These are phyloP conservation scores for Lepidotrigona ventralis DNA, from an alignment of 1,140 invertebrate species.

Conservation along the genomic window DNA sequence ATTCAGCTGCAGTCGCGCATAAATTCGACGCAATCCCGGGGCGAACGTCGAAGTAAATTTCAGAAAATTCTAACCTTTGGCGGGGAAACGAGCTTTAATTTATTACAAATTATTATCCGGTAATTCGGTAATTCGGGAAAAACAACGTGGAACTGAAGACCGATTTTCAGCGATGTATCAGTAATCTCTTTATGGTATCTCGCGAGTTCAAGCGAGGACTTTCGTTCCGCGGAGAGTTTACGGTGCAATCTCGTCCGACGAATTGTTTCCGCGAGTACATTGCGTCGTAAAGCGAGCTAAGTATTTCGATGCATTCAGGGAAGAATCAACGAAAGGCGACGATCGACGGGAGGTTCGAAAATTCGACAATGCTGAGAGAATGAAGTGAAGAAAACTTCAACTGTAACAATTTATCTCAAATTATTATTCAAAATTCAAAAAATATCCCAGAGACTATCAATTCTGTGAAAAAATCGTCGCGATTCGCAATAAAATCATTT, in stretches of 20 bases:
- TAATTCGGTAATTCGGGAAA: background rate
- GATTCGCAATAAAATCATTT: too few relatives aligned
- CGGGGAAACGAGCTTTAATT: too few relatives aligned
- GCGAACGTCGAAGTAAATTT: background rate
- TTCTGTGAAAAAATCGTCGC: too few relatives aligned
- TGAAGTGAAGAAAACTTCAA: too few relatives aligned
- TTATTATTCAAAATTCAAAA: too few relatives aligned
- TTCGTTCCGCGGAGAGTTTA: background rate
- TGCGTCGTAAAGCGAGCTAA: background rate
- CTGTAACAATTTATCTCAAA: too few relatives aligned
- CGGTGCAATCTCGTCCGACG: background rate
- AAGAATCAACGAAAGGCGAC: too few relatives aligned
- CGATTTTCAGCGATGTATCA: background rate
- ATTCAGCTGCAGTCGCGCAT: background rate
- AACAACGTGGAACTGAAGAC: background rate
- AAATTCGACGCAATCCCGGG: background rate
- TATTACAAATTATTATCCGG: too few relatives aligned
- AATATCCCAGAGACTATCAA: too few relatives aligned
- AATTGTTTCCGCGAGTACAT: background rate
- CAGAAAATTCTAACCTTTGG: background rate
- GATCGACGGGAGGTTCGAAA: too few relatives aligned
- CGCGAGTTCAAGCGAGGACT: too few relatives aligned
- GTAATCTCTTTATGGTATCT: background rate
- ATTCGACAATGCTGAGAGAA: too few relatives aligned
- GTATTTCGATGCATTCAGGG: background rate